These are phyloP conservation scores for Drosophila borborema DNA, from an alignment of 2,888 invertebrate genomes.

Conservation along the genomic window DNA sequence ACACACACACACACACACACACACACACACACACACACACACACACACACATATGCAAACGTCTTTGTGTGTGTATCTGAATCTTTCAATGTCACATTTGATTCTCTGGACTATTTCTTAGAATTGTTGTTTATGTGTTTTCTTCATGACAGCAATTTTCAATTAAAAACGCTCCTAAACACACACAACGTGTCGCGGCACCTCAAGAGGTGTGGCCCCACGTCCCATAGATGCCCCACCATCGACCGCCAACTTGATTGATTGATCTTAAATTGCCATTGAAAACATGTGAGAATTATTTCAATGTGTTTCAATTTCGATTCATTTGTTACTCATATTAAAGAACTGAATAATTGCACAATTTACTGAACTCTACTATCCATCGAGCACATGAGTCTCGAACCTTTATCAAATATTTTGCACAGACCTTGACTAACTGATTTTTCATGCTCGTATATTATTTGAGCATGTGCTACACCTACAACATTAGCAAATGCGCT, in stretches of 20 bases:
- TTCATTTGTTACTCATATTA: neutral
- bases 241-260: conserved; percentile 10
- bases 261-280: conserved; percentile 40
- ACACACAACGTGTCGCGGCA: conserved; percentile 16
- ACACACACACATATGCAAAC: conserved; percentile 1
- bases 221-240: neutral
- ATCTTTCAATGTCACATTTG: conserved; percentile 53
- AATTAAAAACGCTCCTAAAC: conserved; percentile 65
- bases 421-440: neutral
- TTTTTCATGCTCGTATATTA: conserved; percentile 1
- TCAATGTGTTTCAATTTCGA: neutral
- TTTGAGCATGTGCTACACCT: conserved; percentile 60
- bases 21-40: neutral
- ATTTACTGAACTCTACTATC: neutral
- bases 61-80: conserved; percentile 21
- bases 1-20: neutral
- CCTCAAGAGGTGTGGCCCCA: conserved; percentile 42
- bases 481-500: conserved; percentile 8
- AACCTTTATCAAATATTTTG: no score
- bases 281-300: conserved; percentile 14
- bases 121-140: conserved; percentile 70
- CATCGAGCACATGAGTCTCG: neutral
- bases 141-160: conserved; percentile 76
- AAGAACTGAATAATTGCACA: neutral
- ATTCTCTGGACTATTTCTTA: conserved; percentile 69